Percentiles rank a stretch among this genome's conserved stretches.
Evolutionary conservation across 1,140 invertebrate genomes (phyloP).

Genomic region (Contarinia nasturtii): DNA sequence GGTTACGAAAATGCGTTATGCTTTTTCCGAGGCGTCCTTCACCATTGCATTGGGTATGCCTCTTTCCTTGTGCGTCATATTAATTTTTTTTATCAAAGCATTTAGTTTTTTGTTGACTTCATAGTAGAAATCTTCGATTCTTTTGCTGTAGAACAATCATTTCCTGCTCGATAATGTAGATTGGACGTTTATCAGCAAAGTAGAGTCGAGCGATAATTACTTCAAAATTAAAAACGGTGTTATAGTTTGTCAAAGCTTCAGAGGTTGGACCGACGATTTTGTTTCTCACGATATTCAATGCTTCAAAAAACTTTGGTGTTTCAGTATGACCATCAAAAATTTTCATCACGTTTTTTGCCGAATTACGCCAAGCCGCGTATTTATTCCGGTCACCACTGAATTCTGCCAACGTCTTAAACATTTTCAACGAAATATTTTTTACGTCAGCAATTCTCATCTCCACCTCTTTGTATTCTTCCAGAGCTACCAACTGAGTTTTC

Average conservation of each 20-base stretch:
- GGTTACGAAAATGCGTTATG: too few species aligned
- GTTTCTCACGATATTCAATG: constrained; percentile 1
- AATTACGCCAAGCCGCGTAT: too few species aligned
- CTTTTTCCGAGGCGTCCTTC: background rate
- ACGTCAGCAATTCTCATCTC: too few species aligned
- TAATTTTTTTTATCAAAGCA: constrained; percentile 5
- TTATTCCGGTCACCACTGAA: too few species aligned
- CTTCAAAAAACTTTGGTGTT: constrained; percentile 3
- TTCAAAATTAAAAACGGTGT: constrained; percentile 4
- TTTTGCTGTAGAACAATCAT: constrained; percentile 1
- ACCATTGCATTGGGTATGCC: background rate
- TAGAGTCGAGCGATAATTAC: constrained; percentile 3
- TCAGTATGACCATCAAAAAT: constrained; percentile 1
- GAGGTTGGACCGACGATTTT: constrained; percentile 1
- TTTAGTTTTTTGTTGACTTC: constrained; percentile 1
- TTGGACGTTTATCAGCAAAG: constrained; percentile 1
- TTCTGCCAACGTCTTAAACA: too few species aligned
- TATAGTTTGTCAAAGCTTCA: constrained; percentile 1
- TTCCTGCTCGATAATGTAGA: constrained; percentile 5
- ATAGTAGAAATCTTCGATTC: constrained; percentile 6
- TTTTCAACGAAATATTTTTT: too few species aligned
- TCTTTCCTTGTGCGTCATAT: constrained; percentile 4
- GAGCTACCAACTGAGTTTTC: too few species aligned
- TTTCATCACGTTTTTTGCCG: background rate
- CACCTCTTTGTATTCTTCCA: too few species aligned